Evolutionary conservation across 1,140 invertebrate genomes (phyloP), one percentile per base, ranked within the genome.

Genomic region (Heliothis virescens): DNA sequence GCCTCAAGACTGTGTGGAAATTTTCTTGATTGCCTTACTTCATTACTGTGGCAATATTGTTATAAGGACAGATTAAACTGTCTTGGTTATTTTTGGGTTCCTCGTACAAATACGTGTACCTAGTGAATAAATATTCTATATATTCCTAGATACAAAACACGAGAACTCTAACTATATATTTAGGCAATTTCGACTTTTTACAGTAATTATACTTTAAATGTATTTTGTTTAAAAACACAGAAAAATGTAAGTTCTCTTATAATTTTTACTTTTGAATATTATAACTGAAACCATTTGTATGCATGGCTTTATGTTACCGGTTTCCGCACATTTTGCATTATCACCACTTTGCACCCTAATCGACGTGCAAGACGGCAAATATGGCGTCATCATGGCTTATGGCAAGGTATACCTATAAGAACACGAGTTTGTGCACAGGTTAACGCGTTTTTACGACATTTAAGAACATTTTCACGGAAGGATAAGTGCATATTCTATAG

Each of bases 1-100:
- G 41, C 50, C 57, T 53, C 9, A 60, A 21, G 26, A 69, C 71
- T 75, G 47, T 55, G 62, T 75, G 60, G 18, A 52, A 57, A 75
- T 47, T 60, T n/a, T 57, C 48, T 55, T 63, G 55, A 81, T 77
- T 73, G 57, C 53, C 74, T 62, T 57, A 78, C 29, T 48, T 65
- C 71, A 59, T 59, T 59, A 59, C 34, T 12, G 26, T 5, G 71
- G 63, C n/a, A 29, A 67, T 72, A 55, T 55, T 55, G 41, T 16
- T 13, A 16, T 18, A 67, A 16, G 11, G 41, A 41, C 16, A 18
- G 63, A 67, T 48, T 67, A 48, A 67, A 48, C 63, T 48, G 63
- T 48, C 63, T 48, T 41, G 41, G 12, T n/a, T 67, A 67, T 67
- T 67, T 67, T 50, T 67, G 63, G 63, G 13, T 48, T 12, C 18